These are phyloP conservation scores for Oreochromis mossambicus DNA, from an alignment of 2,797 vertebrate species.

Conservation along the genomic window DNA sequence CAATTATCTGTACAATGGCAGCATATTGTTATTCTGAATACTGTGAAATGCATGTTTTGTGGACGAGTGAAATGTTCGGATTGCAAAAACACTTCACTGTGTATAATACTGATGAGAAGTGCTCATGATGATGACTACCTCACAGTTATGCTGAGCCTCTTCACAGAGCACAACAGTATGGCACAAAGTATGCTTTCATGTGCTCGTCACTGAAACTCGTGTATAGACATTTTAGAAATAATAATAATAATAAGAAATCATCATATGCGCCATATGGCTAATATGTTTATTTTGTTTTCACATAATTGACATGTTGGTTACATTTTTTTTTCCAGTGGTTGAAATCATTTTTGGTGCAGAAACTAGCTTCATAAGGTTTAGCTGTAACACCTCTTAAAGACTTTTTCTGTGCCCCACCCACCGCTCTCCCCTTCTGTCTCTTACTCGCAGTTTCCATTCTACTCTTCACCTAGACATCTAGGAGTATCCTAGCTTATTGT, in stretches of 20 bases:
- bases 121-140: not conserved
- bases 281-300: not conserved
- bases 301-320: not conserved
- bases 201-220: not conserved
- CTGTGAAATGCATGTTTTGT: not conserved
- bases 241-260: rapidly evolving
- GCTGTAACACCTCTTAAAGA: not conserved
- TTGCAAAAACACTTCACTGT: not conserved
- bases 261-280: not conserved
- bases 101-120: conserved; percentile 9
- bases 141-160: not conserved
- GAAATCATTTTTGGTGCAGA: not conserved
- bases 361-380: not conserved
- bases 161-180: not conserved
- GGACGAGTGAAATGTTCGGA: not conserved
- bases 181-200: not conserved
- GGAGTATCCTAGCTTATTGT: conserved; percentile 70
- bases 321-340: not conserved
- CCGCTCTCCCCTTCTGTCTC: not conserved
- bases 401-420: not conserved
- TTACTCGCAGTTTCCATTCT: conserved; percentile 13
- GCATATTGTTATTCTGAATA: not conserved
- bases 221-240: not conserved
- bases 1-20: not conserved
- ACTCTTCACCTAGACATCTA: conserved; percentile 46